These are phyloP conservation scores for Drosophila sp. DNA, from an alignment of 1,140 invertebrate genomes.

Conservation along the genomic window DNA sequence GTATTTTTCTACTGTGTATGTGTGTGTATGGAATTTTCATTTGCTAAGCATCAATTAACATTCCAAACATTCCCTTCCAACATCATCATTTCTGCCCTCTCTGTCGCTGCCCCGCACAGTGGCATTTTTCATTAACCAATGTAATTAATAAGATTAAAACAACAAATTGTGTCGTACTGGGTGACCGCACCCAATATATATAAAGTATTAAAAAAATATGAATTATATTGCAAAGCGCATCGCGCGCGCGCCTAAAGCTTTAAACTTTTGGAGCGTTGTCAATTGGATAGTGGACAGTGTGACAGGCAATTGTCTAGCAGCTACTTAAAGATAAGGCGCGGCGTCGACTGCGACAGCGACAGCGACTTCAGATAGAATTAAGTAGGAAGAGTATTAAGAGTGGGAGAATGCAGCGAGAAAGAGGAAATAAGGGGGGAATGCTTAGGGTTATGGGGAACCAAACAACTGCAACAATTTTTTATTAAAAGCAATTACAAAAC, in stretches of 20 bases:
- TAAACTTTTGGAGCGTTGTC: constrained; percentile 52
- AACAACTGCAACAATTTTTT: constrained; percentile 77
- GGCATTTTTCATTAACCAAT: constrained; percentile 74
- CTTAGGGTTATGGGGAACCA: background rate
- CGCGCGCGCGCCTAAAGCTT: constrained; percentile 64
- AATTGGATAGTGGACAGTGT: constrained; percentile 37
- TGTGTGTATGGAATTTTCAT: background rate
- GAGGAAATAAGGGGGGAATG: background rate
- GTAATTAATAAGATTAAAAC: constrained; percentile 83
- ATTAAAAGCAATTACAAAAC: constrained; percentile 82
- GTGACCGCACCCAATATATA: constrained; percentile 75
- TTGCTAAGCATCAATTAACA: constrained; percentile 73
- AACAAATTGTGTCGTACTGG: constrained; percentile 75
- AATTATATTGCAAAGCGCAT: constrained; percentile 72
- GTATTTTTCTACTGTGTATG: constrained; percentile 20
- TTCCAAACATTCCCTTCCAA: constrained; percentile 63
- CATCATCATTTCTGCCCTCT: background rate
- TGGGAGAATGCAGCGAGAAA: constrained; percentile 24
- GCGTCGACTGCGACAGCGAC: constrained; percentile 4
- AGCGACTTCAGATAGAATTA: constrained; percentile 2
- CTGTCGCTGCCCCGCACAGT: background rate
- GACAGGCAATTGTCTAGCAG: constrained; percentile 41
- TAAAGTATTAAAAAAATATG: constrained; percentile 54
- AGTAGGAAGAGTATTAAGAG: constrained; percentile 31
- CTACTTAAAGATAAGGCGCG: constrained; percentile 49